phyloP scores from a whole-genome alignment of 2,797 vertebrate genomes.

The Craterocephalus amniculus region DNA sequence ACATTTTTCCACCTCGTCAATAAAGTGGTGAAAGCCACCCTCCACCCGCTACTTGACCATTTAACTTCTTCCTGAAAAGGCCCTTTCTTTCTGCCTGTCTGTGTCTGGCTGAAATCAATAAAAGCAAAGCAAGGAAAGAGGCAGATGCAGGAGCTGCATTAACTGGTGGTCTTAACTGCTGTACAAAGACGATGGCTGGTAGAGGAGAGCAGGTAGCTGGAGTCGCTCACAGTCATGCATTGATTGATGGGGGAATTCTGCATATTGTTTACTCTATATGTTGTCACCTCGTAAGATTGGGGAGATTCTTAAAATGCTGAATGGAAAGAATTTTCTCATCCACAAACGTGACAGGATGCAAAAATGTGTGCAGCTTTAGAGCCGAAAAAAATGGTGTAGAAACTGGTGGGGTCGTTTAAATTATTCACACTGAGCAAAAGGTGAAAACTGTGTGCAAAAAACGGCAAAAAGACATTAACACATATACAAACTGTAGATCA shows the following conservation, averaged over 20 bases:
- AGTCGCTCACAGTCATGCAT: conserved; percentile 51
- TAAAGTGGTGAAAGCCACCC: conserved; percentile 89
- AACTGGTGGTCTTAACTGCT: conserved; percentile 74
- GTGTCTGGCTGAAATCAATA: conserved; percentile 88
- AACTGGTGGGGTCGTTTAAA: conserved; percentile 6
- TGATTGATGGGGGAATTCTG: conserved; percentile 31
- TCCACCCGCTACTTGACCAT: conserved; percentile 87
- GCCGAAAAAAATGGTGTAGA: conserved; percentile 15
- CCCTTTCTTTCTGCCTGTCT: conserved; percentile 84
- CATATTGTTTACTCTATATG: conserved; percentile 32
- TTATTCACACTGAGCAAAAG: conserved; percentile 36
- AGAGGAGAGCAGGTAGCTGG: conserved; percentile 41
- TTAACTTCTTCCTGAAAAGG: conserved; percentile 89
- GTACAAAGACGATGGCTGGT: conserved; percentile 68
- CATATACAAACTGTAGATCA: conserved; percentile 65
- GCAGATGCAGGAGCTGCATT: conserved; percentile 79
- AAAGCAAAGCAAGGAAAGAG: conserved; percentile 81
- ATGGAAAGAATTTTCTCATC: conserved; percentile 4
- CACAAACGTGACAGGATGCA: background rate
- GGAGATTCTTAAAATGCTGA: conserved; percentile 27
- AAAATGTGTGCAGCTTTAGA: conserved; percentile 2
- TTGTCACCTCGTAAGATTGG: conserved; percentile 23
- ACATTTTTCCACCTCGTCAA: conserved; percentile 90
- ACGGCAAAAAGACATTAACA: conserved; percentile 44
- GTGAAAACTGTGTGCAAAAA: conserved; percentile 46